These are phyloP conservation scores for Hiodon tergisus DNA, from an alignment of 2,113 vertebrate genomes.

Conservation along the genomic window DNA sequence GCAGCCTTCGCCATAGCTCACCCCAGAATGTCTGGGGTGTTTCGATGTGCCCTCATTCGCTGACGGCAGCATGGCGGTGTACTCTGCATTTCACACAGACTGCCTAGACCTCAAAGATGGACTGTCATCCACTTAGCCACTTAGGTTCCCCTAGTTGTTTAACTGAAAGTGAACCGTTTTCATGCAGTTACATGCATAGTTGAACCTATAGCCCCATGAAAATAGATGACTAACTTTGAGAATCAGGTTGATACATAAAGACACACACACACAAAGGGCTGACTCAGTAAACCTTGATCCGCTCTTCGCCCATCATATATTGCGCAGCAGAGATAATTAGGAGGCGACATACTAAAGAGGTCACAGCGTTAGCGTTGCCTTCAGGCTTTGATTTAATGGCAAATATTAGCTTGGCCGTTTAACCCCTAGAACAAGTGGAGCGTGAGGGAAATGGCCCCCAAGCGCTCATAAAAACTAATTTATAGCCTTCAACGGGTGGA, in stretches of 20 bases:
- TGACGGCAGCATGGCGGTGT: not conserved
- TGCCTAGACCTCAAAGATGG: not conserved
- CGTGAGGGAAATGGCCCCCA: conserved; percentile 65
- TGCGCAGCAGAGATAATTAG: conserved; percentile 24
- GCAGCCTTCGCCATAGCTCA: not conserved
- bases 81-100: not conserved
- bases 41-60: not conserved
- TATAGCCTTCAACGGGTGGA: conserved; percentile 53
- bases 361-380: not conserved
- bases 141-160: not conserved
- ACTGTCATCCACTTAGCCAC: not conserved
- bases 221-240: too few relatives aligned
- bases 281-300: not conserved
- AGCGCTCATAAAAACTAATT: conserved; percentile 66
- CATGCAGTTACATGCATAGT: too few relatives aligned
- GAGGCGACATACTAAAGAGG: not conserved
- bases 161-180: too few relatives aligned
- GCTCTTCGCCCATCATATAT: not conserved
- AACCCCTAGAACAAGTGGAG: conserved; percentile 72
- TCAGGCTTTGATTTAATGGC: conserved; percentile 30
- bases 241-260: not conserved
- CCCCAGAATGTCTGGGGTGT: not conserved
- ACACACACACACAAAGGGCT: not conserved
- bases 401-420: conserved; percentile 69
- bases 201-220: too few relatives aligned